A percentile compares a stretch with the other conserved stretches of the same genome.
These are phyloP conservation scores for Drosophila testacea DNA, from an alignment of 2,888 invertebrate genomes.

Conservation along the genomic window DNA sequence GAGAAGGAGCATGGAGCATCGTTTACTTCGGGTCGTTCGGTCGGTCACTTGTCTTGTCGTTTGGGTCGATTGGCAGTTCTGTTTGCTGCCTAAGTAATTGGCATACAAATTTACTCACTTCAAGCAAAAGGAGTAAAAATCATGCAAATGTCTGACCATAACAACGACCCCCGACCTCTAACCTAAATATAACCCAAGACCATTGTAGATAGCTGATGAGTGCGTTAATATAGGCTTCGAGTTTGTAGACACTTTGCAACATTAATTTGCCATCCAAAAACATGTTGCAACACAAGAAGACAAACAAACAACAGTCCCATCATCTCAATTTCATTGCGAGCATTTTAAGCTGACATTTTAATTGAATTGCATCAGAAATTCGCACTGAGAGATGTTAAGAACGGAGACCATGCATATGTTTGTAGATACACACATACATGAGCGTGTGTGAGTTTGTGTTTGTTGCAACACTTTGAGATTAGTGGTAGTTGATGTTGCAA, in stretches of 20 bases:
- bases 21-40: constrained; percentile 56
- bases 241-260: constrained; percentile 36
- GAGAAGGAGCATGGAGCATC: constrained; percentile 25
- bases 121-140: constrained; percentile 25
- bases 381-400: constrained; percentile 11
- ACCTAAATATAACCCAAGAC: neutral
- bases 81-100: constrained; percentile 76
- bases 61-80: constrained; percentile 54
- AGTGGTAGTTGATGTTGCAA: constrained; percentile 21
- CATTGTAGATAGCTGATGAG: constrained; percentile 20
- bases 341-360: constrained; percentile 67
- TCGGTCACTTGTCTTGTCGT: constrained; percentile 66
- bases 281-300: constrained; percentile 52
- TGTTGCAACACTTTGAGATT: constrained; percentile 43
- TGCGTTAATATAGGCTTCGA: constrained; percentile 44
- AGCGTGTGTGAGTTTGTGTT: neutral
- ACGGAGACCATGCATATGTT: constrained; percentile 3
- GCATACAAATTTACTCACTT: constrained; percentile 70
- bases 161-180: constrained; percentile 1
- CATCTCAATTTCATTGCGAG: neutral
- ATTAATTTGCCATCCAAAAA: constrained; percentile 69
- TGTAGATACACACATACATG: neutral
- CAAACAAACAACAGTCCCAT: constrained; percentile 33
- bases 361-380: constrained; percentile 59
- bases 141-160: constrained; percentile 36